A percentile compares a stretch with the other conserved stretches of the same genome.
phyloP scores from a whole-genome alignment of 2,797 vertebrate genomes.

The Lagothrix lagotricha region DNA sequence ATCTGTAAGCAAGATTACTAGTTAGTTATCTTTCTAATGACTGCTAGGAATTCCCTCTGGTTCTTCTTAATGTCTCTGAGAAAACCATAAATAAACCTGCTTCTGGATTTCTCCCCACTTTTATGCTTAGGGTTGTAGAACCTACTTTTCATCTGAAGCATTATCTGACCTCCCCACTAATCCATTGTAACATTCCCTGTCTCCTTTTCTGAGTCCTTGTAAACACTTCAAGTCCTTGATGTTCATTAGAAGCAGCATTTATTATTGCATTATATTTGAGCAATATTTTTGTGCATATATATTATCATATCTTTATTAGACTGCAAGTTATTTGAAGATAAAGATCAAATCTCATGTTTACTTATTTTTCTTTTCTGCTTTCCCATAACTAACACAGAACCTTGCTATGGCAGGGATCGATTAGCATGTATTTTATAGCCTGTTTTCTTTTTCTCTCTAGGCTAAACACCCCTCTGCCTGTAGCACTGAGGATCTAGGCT shows the following conservation, averaged over 20 bases:
- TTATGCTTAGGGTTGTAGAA: not conserved
- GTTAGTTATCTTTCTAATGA: not conserved
- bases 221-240: not conserved
- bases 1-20: not conserved
- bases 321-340: not conserved
- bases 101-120: not conserved
- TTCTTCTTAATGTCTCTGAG: not conserved
- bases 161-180: not conserved
- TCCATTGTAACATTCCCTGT: not conserved
- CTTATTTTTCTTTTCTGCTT: not conserved
- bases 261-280: not conserved
- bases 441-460: not conserved
- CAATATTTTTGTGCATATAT: not conserved
- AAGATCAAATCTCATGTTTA: not conserved
- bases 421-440: not conserved
- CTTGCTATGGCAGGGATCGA: not conserved
- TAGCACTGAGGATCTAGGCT: not conserved
- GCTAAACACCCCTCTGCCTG: not conserved
- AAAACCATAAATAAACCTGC: not conserved
- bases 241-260: not conserved
- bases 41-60: not conserved
- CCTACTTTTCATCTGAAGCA: not conserved
- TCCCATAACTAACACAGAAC: not conserved
- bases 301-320: not conserved
- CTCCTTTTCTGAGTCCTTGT: not conserved